Percentiles rank a stretch among this genome's conserved stretches.
Evolutionary conservation across 2,113 vertebrate species (phyloP).

Genomic region (Macaca mulatta): DNA sequence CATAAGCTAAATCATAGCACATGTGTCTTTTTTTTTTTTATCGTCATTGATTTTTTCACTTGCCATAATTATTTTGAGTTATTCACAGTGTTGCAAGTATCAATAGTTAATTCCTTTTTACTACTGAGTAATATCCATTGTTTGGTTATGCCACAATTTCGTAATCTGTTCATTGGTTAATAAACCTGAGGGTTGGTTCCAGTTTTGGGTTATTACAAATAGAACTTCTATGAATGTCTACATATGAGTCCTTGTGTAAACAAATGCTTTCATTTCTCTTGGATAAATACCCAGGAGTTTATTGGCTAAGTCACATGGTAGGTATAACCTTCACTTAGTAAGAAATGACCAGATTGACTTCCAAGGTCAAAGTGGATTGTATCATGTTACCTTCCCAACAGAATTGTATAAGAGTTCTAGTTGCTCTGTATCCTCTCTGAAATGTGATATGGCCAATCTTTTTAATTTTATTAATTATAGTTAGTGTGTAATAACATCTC

Average conservation of each 20-base stretch:
- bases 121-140: neutral
- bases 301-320: neutral
- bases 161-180: neutral
- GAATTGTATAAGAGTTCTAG: neutral
- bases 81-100: neutral
- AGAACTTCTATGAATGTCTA: neutral
- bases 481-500: neutral
- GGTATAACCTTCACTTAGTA: neutral
- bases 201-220: neutral
- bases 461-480: neutral
- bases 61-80: neutral
- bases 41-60: neutral
- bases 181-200: neutral
- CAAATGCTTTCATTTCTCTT: neutral
- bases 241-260: neutral
- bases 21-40: neutral
- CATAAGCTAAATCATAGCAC: neutral
- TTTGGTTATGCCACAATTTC: neutral
- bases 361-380: neutral
- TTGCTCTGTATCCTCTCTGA: neutral
- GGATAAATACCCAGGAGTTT: neutral
- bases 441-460: neutral
- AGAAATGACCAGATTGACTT: neutral
- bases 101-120: neutral
- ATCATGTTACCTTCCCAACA: neutral